Evolutionary conservation across 2,113 vertebrate genomes (phyloP), one percentile per base, ranked within the genome.

Genomic region (Coptodon bakossiorum): DNA sequence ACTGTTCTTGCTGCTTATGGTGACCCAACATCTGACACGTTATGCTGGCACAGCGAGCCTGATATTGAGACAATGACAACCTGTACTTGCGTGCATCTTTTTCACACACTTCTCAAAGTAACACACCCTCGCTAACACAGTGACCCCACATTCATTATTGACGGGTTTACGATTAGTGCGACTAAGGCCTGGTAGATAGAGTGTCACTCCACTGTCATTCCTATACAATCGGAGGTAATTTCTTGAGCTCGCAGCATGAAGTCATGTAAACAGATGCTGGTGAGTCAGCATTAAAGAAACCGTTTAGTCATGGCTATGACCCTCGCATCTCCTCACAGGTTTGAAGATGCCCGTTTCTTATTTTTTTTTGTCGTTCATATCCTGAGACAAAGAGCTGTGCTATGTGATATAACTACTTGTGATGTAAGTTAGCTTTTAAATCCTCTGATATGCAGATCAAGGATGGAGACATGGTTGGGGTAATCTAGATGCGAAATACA

Each of bases 141-240:
- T 90, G 91, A 90, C 89, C 89, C 24, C 27, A 2, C 88, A 95
- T 95, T 8, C 87, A 95, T 95, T 94, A 95, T 95, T 94, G 85
- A 95, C 36, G 63, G 43, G 4, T 24, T 68, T 76, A 24, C 73
- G 88, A 79, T 93, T 88, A 71, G 86, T 80, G 78, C 17, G 22
- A 43, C 90, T 73, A 86, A 54, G 87, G 68, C 80, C 22, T 3
- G 56, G 85, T 29, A 81, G 95, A 92, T 95, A 79, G 63, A 68
- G 87, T 95, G 92, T 94, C 92, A 19, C 81, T 34, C 19, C 10
- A 50, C 84, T 80, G 88, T 92, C 89, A 88, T 84, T 34, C 83
- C 94, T 93, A 81, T 91, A 83, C 88, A 93, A 94, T 89, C 90
- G 88, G 89, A 90, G 89, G 88, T 90, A 29, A 92, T 94, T 90